Base-by-base conservation (phyloP, 2,888 invertebrate species). In the Andrena bicolor region DNA sequence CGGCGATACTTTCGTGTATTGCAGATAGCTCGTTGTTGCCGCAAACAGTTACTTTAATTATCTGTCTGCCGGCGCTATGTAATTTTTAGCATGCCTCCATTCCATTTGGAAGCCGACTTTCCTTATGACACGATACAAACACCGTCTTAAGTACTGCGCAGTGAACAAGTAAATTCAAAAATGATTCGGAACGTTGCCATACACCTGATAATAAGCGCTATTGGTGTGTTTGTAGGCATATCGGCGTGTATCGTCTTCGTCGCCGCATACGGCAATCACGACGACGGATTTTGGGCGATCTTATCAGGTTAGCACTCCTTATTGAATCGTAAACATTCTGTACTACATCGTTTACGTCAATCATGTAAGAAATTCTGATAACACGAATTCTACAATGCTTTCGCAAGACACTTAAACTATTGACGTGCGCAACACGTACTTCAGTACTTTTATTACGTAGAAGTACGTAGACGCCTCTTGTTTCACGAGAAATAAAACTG, bases 281-380 rank as follows among this genome's bases (percentile, higher is more conserved):
- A 88, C 48, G 86, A 87, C 30, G 90, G 90, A 72, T 90, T 89
- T 84, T 90, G 90, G 90, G 89, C 90, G 13, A 77, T 90, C 48
- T 74, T 90, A 68, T 82, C 88, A 90, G 90, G 90, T 90, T 87
- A 90, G 88, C 77, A 76, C 28, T 32, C 0, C 41, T 2, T 7
- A 10, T 64, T 32, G 13, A 28, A 73, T 49, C 1, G 56, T 23
- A 48, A 53, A 35, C 65, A 16, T 10, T 26, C 4, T 63, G 41
- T 60, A 3, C 35, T 56, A 51, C 32, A 28, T 6, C 16, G 8
- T 68, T 51, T 41, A 28, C 10, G 16, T n/a, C 8, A 58, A 30
- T 71, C 20, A 30, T 20, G n/a, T 35, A 49, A 41, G 10, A 51
- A 49, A 30, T 26, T 10, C 8, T 4, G 26, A 58, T 32, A 6